phyloP scores from a whole-genome alignment of 1,140 invertebrate species.

The Pachypeltis micranthus region DNA sequence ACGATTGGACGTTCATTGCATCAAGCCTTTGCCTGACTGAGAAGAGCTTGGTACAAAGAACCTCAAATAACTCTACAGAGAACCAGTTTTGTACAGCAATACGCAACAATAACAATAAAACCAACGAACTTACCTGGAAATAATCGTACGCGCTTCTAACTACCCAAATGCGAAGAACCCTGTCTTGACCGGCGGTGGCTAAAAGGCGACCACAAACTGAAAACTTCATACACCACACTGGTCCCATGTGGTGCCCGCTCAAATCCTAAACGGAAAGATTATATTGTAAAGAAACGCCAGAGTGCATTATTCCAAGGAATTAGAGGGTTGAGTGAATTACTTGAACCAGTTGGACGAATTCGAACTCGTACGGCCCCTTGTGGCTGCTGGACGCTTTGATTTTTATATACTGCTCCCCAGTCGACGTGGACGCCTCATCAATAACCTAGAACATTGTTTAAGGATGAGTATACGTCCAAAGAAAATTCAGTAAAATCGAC shows the following conservation, averaged over 20 bases:
- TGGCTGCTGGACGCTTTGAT: slow-evolving; percentile 87
- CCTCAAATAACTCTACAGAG: no score
- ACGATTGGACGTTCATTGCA: no score
- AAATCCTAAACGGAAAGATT: slow-evolving; percentile 44
- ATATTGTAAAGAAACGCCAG: neutral
- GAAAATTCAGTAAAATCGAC: neutral
- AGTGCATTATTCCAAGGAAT: neutral
- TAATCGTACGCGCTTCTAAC: slow-evolving; percentile 73
- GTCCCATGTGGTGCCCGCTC: slow-evolving; percentile 71
- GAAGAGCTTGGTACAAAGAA: no score
- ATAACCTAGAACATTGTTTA: neutral
- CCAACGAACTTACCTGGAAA: slow-evolving; percentile 55
- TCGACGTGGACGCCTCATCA: slow-evolving; percentile 9
- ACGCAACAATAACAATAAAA: no score
- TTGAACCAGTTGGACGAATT: slow-evolving; percentile 59
- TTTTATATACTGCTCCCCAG: slow-evolving; percentile 67
- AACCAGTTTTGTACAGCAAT: no score
- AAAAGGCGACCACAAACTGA: slow-evolving; percentile 84
- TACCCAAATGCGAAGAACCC: slow-evolving; percentile 86
- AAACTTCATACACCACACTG: slow-evolving; percentile 99
- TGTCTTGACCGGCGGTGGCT: slow-evolving; percentile 92
- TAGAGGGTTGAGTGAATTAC: slow-evolving; percentile 29
- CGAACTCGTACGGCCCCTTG: slow-evolving; percentile 93
- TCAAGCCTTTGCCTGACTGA: no score
- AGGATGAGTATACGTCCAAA: neutral